These are phyloP conservation scores for Andrena marginata DNA, from an alignment of 2,888 invertebrate species.

Conservation along the genomic window DNA sequence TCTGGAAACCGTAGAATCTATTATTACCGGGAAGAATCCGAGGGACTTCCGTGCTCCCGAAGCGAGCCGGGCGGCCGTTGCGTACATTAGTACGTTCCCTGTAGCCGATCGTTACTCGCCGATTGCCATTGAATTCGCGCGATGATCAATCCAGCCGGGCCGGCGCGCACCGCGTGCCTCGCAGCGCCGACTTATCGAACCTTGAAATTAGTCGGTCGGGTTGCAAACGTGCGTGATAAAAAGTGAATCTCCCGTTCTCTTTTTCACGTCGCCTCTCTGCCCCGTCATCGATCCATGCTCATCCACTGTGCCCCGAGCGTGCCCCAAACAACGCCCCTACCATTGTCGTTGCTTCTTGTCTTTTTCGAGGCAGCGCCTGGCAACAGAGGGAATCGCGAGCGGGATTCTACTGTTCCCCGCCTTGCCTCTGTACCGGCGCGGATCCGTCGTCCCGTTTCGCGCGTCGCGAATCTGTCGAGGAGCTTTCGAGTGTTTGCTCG, in stretches of 20 bases:
- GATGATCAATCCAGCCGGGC: constrained; percentile 39
- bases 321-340: background rate
- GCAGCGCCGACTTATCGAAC: constrained; percentile 17
- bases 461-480: background rate
- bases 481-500: background rate
- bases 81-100: constrained; percentile 60
- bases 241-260: background rate
- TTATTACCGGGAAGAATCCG: constrained; percentile 52
- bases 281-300: background rate
- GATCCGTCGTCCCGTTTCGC: background rate
- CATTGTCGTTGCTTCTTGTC: background rate
- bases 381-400: background rate
- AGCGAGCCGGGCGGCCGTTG: constrained; percentile 64
- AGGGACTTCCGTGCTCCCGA: constrained; percentile 61
- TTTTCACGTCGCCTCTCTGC: background rate
- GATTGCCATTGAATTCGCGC: constrained; percentile 39
- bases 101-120: constrained; percentile 65
- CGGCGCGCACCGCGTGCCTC: background rate
- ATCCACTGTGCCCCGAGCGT: background rate
- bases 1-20: constrained; percentile 26
- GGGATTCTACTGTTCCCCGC: background rate
- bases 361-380: background rate
- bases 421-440: too few relatives aligned
- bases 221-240: constrained; percentile 13
- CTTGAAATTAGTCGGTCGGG: constrained; percentile 44